phyloP scores from a whole-genome alignment of 2,113 vertebrate species.

The Strix uralensis region DNA sequence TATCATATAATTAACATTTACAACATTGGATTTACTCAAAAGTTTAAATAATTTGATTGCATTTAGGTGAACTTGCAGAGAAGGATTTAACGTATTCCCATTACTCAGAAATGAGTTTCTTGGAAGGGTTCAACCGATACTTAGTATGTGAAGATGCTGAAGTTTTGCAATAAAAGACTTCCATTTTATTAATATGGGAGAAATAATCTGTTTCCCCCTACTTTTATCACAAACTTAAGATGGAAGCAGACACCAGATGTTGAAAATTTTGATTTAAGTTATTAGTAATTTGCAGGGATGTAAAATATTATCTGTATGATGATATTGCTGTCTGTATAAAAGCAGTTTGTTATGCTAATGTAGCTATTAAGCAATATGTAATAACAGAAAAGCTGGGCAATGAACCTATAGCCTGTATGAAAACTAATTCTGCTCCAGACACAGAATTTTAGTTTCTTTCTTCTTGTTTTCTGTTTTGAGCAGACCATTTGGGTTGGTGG shows the following conservation, averaged over 20 bases:
- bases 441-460: neutral
- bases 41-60: neutral
- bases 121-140: neutral
- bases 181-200: neutral
- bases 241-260: neutral
- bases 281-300: neutral
- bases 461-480: neutral
- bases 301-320: neutral
- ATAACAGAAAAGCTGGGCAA: neutral
- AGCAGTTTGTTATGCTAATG: neutral
- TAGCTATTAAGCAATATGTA: neutral
- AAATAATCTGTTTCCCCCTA: neutral
- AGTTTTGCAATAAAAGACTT: neutral
- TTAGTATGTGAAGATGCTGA: neutral
- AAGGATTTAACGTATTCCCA: neutral
- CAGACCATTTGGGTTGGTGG: neutral
- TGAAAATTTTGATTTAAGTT: neutral
- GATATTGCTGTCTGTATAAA: neutral
- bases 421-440: neutral
- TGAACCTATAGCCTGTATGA: neutral
- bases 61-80: neutral
- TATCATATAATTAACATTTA: neutral
- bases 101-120: neutral
- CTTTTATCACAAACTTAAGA: neutral
- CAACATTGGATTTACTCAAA: neutral